Percentiles rank a stretch among this genome's conserved stretches.
Evolutionary conservation across 2,888 invertebrate species (phyloP).

Genomic region (Drosophila aldrichi): DNA sequence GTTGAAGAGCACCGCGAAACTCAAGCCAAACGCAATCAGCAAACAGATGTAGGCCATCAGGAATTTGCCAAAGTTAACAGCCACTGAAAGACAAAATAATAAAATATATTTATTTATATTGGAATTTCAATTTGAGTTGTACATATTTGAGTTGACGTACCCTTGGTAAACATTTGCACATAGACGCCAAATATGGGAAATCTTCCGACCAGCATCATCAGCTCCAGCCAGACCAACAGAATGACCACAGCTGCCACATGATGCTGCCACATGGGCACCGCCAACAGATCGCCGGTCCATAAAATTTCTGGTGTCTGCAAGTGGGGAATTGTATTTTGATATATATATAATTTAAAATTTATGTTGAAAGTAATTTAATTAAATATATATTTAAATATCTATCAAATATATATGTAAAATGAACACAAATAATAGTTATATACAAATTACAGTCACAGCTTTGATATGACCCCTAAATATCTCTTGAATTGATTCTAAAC

Average conservation of each 20-base stretch:
- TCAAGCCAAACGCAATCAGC: constrained; percentile 91
- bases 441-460: not conserved
- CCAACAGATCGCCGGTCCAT: constrained; percentile 72
- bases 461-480: not conserved
- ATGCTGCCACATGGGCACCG: constrained; percentile 89
- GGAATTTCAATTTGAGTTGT: not conserved
- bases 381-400: too few relatives aligned
- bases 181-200: constrained; percentile 95
- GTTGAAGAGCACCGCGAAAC: constrained; percentile 93
- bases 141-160: constrained; percentile 77
- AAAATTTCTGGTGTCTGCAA: constrained; percentile 83
- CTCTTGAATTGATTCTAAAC: not conserved
- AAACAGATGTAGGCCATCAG: constrained; percentile 92
- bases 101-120: too few relatives aligned
- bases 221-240: constrained; percentile 92
- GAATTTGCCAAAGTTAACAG: constrained; percentile 93
- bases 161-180: constrained; percentile 94
- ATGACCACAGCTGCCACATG: constrained; percentile 92
- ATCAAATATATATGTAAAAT: too few relatives aligned
- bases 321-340: not conserved
- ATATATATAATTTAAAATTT: not conserved
- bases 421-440: too few relatives aligned
- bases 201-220: constrained; percentile 94
- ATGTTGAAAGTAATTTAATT: not conserved
- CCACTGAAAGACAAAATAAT: constrained; percentile 86